Evolutionary conservation across 2,113 vertebrate genomes (phyloP), one percentile per base, ranked within the genome.

Genomic region (Orycteropus afer): DNA sequence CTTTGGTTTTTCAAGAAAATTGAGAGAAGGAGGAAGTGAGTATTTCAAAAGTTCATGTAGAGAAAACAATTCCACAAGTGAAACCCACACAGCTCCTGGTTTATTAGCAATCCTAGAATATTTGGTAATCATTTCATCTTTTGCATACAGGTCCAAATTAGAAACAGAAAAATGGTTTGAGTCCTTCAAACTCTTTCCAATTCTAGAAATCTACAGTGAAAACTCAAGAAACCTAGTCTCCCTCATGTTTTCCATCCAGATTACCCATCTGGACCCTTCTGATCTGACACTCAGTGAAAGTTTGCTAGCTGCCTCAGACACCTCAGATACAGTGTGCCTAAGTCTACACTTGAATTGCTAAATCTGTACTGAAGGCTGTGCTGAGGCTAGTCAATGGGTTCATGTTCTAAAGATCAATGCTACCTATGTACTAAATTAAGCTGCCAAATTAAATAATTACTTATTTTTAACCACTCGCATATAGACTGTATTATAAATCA

Each of bases 191-290:
- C 27, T 5, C n/a, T 11, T 80, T 77, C 25, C n/a, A 71, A 25
- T 71, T 91, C 49, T 88, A 53, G 13, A 76, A 94, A 69, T 51
- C 37, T 76, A 23, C 8, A 55, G 82, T 55, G 18, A 86, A 42
- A 20, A 87, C n/a, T 80, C 49, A 93, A n/a, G 78, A 93, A 96
- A 34, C 4, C 20, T 49, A 53, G 20, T 40, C 32, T 89, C 82
- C 6, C 23, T 65, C 29, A 22, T 61, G 63, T n/a, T 78, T 3
- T 47, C 12, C 23, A 14, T n/a, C 40, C 37, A 90, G 23, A 3
- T 71, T 61, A 59, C 2, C 20, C 37, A n/a, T n/a, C 22, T 27
- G 20, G 45, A 40, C 4, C 18, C 2, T 27, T 4, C 22, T 80
- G 63, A 32, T 57, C 17, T 27, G 65, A 73, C 29, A 23, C 2